Evolutionary conservation across 2,797 vertebrate species (phyloP).

Genomic region (Uromys caudimaculatus): DNA sequence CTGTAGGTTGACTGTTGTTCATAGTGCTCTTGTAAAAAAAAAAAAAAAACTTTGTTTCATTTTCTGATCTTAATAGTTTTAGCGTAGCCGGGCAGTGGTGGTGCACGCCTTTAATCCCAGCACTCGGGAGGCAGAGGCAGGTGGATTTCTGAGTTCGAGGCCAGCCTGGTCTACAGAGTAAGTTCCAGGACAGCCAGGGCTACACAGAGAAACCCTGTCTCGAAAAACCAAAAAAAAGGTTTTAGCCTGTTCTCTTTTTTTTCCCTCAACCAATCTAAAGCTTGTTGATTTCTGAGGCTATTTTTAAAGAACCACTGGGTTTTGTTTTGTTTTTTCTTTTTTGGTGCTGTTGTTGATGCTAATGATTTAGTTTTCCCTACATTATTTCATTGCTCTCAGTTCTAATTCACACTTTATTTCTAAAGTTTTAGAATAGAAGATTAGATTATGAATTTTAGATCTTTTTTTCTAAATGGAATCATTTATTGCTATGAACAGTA

Average conservation of each 20-base stretch:
- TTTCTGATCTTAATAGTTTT: conserved; percentile 37
- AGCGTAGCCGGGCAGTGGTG: too few relatives aligned
- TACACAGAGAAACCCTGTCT: too few relatives aligned
- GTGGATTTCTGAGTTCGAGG: too few relatives aligned
- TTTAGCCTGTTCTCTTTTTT: neutral
- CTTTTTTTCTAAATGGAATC: neutral
- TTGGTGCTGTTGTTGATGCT: neutral
- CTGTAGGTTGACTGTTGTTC: neutral
- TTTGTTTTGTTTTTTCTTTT: too few relatives aligned
- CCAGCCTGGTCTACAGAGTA: too few relatives aligned
- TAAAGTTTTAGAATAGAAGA: neutral
- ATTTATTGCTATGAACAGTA: neutral
- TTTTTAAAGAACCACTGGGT: neutral
- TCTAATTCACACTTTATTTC: neutral
- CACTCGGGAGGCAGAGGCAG: too few relatives aligned
- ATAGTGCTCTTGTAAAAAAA: neutral
- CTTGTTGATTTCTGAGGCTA: conserved; percentile 14
- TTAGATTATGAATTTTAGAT: neutral
- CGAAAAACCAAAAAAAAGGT: too few relatives aligned
- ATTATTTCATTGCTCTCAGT: neutral
- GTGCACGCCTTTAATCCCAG: too few relatives aligned
- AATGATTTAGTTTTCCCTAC: neutral
- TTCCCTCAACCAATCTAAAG: neutral
- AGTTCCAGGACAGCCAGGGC: too few relatives aligned
- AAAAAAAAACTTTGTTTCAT: neutral